Evolutionary conservation across 1,140 invertebrate species (phyloP).

Genomic region (Camponotus floridanus): DNA sequence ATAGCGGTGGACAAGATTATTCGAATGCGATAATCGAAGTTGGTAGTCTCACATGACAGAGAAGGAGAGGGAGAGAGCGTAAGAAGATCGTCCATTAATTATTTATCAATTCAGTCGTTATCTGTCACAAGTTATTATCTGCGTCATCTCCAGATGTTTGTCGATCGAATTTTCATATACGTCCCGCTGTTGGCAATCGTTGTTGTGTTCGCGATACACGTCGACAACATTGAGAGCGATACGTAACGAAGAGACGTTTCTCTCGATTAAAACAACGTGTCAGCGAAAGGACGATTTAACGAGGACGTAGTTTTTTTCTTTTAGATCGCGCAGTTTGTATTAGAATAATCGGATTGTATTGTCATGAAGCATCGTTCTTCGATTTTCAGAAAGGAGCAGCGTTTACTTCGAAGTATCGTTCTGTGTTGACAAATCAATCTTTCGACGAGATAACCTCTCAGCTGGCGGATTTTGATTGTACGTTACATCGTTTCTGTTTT

Average conservation of each 20-base stretch:
- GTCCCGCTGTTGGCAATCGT: slow-evolving; percentile 28
- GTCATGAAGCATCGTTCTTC: slow-evolving; percentile 12
- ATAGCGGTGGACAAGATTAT: no score
- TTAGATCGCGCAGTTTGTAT: no score
- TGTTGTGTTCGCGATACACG: slow-evolving; percentile 50
- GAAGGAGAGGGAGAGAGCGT: not conserved
- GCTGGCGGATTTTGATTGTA: slow-evolving; percentile 2
- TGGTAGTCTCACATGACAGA: not conserved
- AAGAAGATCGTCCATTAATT: slow-evolving; percentile 49
- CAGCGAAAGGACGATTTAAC: not conserved
- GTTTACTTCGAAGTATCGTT: not conserved
- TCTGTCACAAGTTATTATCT: slow-evolving; percentile 64
- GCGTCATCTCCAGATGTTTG: slow-evolving; percentile 72
- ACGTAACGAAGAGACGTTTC: not conserved
- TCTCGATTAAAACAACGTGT: not conserved
- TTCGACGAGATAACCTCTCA: slow-evolving; percentile 35
- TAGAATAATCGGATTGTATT: not conserved
- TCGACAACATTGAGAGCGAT: slow-evolving; percentile 17
- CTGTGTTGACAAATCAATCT: slow-evolving; percentile 16
- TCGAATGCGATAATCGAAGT: not conserved
- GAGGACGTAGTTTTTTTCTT: no score
- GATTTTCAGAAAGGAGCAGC: not conserved
- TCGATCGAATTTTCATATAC: slow-evolving; percentile 52
- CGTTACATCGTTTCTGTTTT: not conserved
- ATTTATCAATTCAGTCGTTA: slow-evolving; percentile 57